Conservation (phyloP, 2,113 vertebrate genomes). For the Zapus hudsonius region DNA sequence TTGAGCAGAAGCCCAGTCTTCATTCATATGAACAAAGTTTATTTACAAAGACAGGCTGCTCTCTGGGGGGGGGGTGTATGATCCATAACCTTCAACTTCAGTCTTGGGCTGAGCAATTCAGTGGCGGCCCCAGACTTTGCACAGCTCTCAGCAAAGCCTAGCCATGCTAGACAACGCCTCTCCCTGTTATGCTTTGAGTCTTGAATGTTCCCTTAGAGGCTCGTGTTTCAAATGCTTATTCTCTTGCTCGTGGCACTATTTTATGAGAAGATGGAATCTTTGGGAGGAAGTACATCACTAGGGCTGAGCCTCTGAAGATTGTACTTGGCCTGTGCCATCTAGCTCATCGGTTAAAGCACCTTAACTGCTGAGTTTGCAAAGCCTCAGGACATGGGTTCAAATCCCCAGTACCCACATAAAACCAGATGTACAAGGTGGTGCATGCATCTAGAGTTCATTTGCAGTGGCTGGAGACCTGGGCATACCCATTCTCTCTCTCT, state of each 20-base stretch:
- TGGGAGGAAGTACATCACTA: not conserved
- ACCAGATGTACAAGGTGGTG: too few relatives aligned
- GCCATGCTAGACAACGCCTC: not conserved
- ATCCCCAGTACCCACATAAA: too few relatives aligned
- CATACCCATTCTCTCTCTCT: too few relatives aligned
- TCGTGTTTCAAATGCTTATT: not conserved
- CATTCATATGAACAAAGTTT: not conserved
- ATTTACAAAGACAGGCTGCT: not conserved
- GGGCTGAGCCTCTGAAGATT: not conserved
- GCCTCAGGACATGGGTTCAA: too few relatives aligned
- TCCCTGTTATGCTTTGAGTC: not conserved
- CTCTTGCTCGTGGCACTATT: not conserved
- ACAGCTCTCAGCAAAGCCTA: not conserved
- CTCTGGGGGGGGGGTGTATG: not conserved
- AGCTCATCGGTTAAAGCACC: too few relatives aligned
- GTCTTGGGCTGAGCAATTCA: not conserved
- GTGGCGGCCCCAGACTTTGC: not conserved
- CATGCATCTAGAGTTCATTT: too few relatives aligned
- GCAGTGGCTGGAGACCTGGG: too few relatives aligned
- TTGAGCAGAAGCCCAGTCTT: not conserved
- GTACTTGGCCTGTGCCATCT: too few relatives aligned
- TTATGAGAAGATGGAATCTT: not conserved
- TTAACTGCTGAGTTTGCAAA: too few relatives aligned
- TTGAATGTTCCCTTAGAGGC: not conserved
- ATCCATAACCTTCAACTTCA: not conserved